Evolutionary conservation across 2,113 vertebrate genomes (phyloP).

Genomic region (Mormoops blainvillei): DNA sequence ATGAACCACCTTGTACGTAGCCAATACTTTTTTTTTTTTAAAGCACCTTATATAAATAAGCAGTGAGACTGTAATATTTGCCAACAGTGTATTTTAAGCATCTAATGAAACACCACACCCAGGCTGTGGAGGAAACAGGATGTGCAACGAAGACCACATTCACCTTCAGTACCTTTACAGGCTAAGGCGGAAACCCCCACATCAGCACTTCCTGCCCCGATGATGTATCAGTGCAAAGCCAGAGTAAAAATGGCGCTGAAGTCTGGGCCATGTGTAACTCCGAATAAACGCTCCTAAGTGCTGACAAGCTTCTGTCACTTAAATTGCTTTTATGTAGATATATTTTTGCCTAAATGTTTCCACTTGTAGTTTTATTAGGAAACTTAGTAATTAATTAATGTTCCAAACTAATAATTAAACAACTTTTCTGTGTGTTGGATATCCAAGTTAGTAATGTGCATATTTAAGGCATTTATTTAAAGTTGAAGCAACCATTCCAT

Average conservation of each 20-base stretch:
- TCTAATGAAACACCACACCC: constrained; percentile 7
- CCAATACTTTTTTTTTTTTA: too few relatives aligned
- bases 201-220: constrained; percentile 53
- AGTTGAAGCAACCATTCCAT: constrained; percentile 18
- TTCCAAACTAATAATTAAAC: constrained; percentile 42
- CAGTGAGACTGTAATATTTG: neutral
- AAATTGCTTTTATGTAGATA: constrained; percentile 52
- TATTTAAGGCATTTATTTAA: neutral
- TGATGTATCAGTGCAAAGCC: constrained; percentile 29
- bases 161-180: constrained; percentile 43
- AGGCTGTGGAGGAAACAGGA: neutral
- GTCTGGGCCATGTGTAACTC: constrained; percentile 46
- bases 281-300: constrained; percentile 51
- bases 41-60: constrained; percentile 21
- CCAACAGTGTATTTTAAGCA: constrained; percentile 13
- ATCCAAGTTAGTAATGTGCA: constrained; percentile 42
- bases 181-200: constrained; percentile 1
- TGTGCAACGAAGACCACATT: constrained; percentile 1
- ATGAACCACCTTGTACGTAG: constrained; percentile 36
- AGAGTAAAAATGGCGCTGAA: constrained; percentile 19
- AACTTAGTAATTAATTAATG: constrained; percentile 43
- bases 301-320: constrained; percentile 50
- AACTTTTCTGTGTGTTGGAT: neutral
- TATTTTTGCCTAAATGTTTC: constrained; percentile 47
- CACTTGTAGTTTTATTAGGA: constrained; percentile 35